Evolutionary conservation across 2,113 vertebrate genomes (phyloP).

Genomic region (Salvelinus sp.): DNA sequence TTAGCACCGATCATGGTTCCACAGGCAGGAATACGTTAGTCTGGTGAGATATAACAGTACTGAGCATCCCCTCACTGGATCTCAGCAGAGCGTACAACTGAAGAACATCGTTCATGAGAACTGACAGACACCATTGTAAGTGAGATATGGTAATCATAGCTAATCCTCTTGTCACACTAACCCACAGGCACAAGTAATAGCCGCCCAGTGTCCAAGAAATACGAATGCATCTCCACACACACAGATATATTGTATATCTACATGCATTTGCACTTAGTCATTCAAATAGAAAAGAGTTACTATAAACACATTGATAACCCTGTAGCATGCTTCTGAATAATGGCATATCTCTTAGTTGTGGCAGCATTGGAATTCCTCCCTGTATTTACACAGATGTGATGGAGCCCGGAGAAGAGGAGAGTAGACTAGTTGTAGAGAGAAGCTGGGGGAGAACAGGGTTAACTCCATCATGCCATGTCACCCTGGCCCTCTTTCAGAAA

Average conservation of each 20-base stretch:
- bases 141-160: slow-evolving; percentile 47
- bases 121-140: slow-evolving; percentile 60
- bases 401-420: background rate
- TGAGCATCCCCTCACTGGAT: background rate
- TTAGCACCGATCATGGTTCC: background rate
- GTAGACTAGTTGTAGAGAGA: background rate
- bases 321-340: background rate
- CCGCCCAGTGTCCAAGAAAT: background rate
- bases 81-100: slow-evolving; percentile 8
- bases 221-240: background rate
- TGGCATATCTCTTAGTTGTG: background rate
- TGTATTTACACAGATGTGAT: slow-evolving; percentile 16
- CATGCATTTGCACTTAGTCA: background rate
- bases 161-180: slow-evolving; percentile 33
- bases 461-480: no score
- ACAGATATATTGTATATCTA: background rate
- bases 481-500: background rate
- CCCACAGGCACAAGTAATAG: slow-evolving; percentile 33
- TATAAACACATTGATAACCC: background rate
- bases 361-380: background rate
- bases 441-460: background rate
- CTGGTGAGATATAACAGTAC: no score
- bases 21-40: background rate
- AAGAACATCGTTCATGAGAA: slow-evolving; percentile 47
- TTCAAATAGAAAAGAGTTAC: background rate